Base-by-base conservation (phyloP, 2,113 vertebrate genomes). In the Pteronura brasiliensis region DNA sequence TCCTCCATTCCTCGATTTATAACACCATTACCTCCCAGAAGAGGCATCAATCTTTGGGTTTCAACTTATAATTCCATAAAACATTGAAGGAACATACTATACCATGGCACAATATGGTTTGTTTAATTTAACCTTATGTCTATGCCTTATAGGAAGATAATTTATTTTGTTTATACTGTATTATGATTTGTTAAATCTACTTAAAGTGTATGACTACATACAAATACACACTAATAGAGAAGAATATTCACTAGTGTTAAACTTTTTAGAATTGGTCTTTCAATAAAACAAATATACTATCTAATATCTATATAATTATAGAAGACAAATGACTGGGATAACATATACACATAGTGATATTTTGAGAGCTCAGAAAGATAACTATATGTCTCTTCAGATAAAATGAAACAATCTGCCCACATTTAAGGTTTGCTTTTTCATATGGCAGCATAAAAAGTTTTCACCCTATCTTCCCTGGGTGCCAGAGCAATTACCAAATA, bases 91-190 rank as follows among this genome's bases (percentile, higher is more conserved):
- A 95, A 76, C 21, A 89, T 81, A 89, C 42, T 59, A 63, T 86
- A 86, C 13, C 44, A 86, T 94, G 98, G 95, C 59, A 93, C 36
- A 7, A 1, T 76, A 90, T 34, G 92, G 34, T 97, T 65, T 96
- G 34, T 97, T 69, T 96, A 97, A 97, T 91, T 98, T 96, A 95
- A 96, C 97, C 11, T 90, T 91, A 29, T 96, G 74, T 1, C 57
- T 92, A 6, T 8, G 0, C 44, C 49, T 95, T 88, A 82, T 6
- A 98, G 76, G 59, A 98, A 98, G 55, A 95, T 92, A 82, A 95
- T 98, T 98, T 98, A 57, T 65, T 98, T 29, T 96, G 86, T 92
- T 96, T 97, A 57, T 85, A 97, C 84, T 97, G 88, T 82, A 96
- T 27, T 88, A 29, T 36, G 82, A 92, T 92, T 84, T 98, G 76